Base-by-base conservation (phyloP, 2,888 invertebrate species). In the Eurois occulta region DNA sequence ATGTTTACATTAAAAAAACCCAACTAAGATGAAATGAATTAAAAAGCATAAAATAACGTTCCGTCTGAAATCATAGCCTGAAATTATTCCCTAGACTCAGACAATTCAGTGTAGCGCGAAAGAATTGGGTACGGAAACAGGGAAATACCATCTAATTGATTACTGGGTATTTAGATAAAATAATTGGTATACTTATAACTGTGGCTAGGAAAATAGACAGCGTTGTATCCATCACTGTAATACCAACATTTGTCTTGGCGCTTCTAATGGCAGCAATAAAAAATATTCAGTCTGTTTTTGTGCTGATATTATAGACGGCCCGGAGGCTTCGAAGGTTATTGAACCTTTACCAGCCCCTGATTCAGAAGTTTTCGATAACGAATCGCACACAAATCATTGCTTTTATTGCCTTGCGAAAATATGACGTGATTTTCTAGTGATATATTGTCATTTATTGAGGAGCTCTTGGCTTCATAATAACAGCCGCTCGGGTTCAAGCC, bases 141-240 rank as follows among this genome's bases (percentile, higher is more conserved):
- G 16, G 48, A 11, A 8, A 35, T 28, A 43, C 38, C 41, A 48
- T 21, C 35, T 58, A 58, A 79, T 67, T 80, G n/a, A 84, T 80
- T 84, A 41, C 70, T 16, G 52, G 32, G 64, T 69, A 71, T 84
- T 80, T 71, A 84, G 64, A 78, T 79, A 73, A 73, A 79, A 83
- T 83, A 78, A 83, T 83, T 76, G 83, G 43, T 43, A 58, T 52
- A 77, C 66, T 86, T 67, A 78, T 83, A 58, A 83, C 86, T 72
- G 77, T 62, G 48, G 48, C n/a, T 70, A 67, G 13, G 32, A 62
- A 70, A 72, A 78, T 70, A 48, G 35, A 62, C 2, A 28, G 1
- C 16, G 13, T 7, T 13, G n/a, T 55, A 72, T 86, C 43, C 69
- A 67, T 83, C 86, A 72, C 60, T 0, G 24, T 71, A 67, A 83